Conservation (phyloP, 1,140 invertebrate genomes). For the Periplaneta americana region DNA sequence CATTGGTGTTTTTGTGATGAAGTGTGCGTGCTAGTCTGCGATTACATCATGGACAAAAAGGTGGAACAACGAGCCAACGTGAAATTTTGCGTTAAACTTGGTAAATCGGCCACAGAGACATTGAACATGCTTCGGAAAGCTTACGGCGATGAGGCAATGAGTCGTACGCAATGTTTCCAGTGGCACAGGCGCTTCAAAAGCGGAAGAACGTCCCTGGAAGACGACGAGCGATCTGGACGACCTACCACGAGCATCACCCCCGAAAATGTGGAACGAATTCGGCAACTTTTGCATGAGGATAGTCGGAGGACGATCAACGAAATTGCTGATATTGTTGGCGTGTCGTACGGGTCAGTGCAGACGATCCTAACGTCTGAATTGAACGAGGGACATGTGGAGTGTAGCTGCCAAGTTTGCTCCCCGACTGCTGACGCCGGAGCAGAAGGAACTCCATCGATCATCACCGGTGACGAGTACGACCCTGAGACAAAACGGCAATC, state of each 20-base stretch:
- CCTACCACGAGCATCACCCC: not conserved
- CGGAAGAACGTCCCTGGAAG: constrained; percentile 16
- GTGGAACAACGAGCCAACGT: constrained; percentile 14
- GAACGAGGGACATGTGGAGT: no score
- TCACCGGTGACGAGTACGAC: no score
- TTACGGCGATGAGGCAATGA: constrained; percentile 13
- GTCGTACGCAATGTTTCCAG: constrained; percentile 8
- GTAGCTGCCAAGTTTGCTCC: no score
- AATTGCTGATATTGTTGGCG: no score
- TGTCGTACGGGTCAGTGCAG: no score
- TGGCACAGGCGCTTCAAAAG: constrained; percentile 17
- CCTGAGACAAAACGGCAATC: no score
- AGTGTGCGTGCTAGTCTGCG: not conserved
- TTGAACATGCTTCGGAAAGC: constrained; percentile 5
- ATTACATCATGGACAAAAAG: constrained; percentile 7
- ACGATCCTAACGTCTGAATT: no score
- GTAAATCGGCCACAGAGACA: constrained; percentile 13
- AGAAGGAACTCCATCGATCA: no score
- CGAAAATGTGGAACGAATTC: not conserved
- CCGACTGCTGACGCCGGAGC: no score
- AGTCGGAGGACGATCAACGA: no score
- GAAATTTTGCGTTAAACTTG: constrained; percentile 19
- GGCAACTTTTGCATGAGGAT: no score
- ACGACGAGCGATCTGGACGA: constrained; percentile 8
- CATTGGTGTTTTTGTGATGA: no score